These are phyloP conservation scores for Diplodus sargus DNA, from an alignment of 2,797 vertebrate species.

Conservation along the genomic window DNA sequence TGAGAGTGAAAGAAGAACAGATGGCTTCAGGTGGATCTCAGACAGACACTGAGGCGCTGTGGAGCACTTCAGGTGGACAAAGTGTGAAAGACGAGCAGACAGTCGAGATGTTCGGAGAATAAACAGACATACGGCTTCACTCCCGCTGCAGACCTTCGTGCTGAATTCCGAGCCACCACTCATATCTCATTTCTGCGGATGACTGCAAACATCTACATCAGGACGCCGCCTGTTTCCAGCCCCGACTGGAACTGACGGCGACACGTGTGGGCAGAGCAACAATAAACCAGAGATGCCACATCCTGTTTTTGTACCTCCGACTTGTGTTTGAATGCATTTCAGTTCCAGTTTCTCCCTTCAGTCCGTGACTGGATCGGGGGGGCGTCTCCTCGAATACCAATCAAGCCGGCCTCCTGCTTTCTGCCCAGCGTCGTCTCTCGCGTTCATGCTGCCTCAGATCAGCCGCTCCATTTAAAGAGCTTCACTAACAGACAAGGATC, in stretches of 20 bases:
- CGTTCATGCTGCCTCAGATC: background rate
- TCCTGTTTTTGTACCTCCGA: slow-evolving; percentile 28
- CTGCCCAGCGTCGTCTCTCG: background rate
- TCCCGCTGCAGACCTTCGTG: slow-evolving; percentile 7
- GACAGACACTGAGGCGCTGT: background rate
- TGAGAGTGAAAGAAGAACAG: background rate
- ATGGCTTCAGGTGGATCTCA: slow-evolving; percentile 17
- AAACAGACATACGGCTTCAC: slow-evolving; percentile 7
- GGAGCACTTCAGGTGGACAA: background rate
- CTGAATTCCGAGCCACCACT: slow-evolving; percentile 21
- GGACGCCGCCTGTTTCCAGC: slow-evolving; percentile 2
- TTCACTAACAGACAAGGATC: too few species aligned
- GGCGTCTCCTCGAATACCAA: slow-evolving; percentile 15
- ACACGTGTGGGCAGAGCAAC: slow-evolving; percentile 56
- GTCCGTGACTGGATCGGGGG: background rate
- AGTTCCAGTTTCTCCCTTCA: slow-evolving; percentile 17
- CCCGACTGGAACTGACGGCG: slow-evolving; percentile 41
- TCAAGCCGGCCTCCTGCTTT: slow-evolving; percentile 1
- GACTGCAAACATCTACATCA: slow-evolving; percentile 31
- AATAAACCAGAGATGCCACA: slow-evolving; percentile 50
- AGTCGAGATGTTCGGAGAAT: slow-evolving; percentile 1
- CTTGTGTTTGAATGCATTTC: slow-evolving; percentile 15
- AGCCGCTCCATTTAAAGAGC: background rate
- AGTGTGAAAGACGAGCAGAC: slow-evolving; percentile 17
- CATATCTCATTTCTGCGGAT: slow-evolving; percentile 39